Evolutionary conservation across 2,113 vertebrate genomes (phyloP), one percentile per base, ranked within the genome.

Genomic region (Halcyon malimbica): DNA sequence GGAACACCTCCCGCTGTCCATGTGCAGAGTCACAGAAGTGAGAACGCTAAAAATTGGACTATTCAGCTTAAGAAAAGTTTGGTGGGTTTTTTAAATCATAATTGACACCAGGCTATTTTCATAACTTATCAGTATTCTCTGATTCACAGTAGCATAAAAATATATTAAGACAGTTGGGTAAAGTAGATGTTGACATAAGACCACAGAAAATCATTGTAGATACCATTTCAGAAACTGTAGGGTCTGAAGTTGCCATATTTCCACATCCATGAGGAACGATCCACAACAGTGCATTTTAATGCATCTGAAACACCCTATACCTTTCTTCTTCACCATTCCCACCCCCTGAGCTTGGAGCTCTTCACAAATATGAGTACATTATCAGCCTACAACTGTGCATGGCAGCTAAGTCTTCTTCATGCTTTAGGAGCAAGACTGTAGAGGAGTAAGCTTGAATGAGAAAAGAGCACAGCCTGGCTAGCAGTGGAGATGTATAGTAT

Each of bases 151-250:
- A 92, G 69, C 60, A 83, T 35, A 94, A 93, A 94, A 91, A 83
- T 2, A 83, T 21, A 83, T 60, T 18, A 87, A 96, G 62, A 67
- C 18, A 71, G 37, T 23, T 78, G 70, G 67, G 62, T 67, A 73
- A 93, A 95, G 62, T 29, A 90, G 78, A 68, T 89, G 75, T 68
- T 91, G 60, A 96, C 50, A 67, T 6, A 91, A 91, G 93, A 93
- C 65, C 23, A 59, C 50, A 28, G 35, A 75, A 93, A 89, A 93
- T 64, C 42, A 93, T 6, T 83, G 63, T 35, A 86, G 91, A 78
- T 35, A 82, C 5, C 33, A 95, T 78, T 90, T 93, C 31, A 93
- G 21, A 90, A 90, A 94, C 70, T 59, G 16, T 57, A 88, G 57
- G 23, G 20, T 60, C 62, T 59, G 60, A 67, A 86, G 62, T 1